Evolutionary conservation across 2,113 vertebrate genomes (phyloP), one percentile per base, ranked within the genome.

Genomic region (Empidonax alnorum): DNA sequence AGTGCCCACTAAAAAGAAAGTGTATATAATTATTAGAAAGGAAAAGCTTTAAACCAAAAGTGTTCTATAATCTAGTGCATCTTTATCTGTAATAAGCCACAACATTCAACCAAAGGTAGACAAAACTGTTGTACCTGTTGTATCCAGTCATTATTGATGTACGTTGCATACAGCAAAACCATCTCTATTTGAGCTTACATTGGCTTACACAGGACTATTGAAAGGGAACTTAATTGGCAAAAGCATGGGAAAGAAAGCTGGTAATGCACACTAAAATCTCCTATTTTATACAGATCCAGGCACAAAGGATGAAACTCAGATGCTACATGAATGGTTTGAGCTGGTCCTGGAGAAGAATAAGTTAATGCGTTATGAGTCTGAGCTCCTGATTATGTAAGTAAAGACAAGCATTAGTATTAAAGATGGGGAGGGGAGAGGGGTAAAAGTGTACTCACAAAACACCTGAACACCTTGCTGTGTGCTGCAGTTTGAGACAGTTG

Each of bases 321-420:
- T 99, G 93, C 98, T 99, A 46, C 99, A 99, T 82, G 98, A 98
- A 94, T 99, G 99, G 99, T 99, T 99, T 94, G 98, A 98, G 88
- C 97, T 99, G 42, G 99, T 99, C 49, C 95, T 99, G 97, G 99
- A 99, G 97, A 99, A 99, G 98, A 99, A 99, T 97, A 98, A 98
- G 97, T 96, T 99, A 97, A 98, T 95, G 39, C 98, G 98, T 86
- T 99, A 99, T 7, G 99, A 99, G 94, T 99, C 98, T 25, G 99
- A 99, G 94, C 98, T 99, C 25, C 96, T 98, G 96, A 98, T 97
- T 94, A 97, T 97, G 98, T 98, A 97, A 98, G 98, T 98, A 95
- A 97, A 74, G 80, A 84, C 81, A 95, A 89, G 59, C 37, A 74
- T 33, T 76, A 83, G 42, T 28, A 33, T 49, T 65, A 53, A 84